Evolutionary conservation across 2,888 invertebrate species (phyloP).

Genomic region (Ophonus ardosiacus): DNA sequence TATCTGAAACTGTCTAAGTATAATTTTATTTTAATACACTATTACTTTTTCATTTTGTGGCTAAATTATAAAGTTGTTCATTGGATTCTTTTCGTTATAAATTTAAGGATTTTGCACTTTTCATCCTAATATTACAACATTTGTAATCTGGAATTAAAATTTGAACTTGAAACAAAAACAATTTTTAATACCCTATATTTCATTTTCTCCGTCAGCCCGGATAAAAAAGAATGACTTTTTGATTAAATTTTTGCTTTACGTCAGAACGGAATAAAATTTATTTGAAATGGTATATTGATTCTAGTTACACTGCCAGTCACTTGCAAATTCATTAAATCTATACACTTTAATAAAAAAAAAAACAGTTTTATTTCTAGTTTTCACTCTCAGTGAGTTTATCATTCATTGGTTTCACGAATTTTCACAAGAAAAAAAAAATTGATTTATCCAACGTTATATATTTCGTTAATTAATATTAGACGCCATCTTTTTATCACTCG

Average conservation of each 20-base stretch:
- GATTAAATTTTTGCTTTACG: constrained; percentile 35
- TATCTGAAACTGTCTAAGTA: too few relatives aligned
- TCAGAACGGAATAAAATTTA: constrained; percentile 38
- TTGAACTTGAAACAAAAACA: constrained; percentile 27
- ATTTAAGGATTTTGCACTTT: neutral
- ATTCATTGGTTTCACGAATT: too few relatives aligned
- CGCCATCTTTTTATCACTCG: too few relatives aligned
- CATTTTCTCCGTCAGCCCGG: constrained; percentile 26
- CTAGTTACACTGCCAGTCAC: constrained; percentile 6
- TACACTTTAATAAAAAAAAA: neutral
- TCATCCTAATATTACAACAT: neutral
- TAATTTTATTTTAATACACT: neutral
- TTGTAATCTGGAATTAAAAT: constrained; percentile 20
- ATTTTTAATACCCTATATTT: constrained; percentile 33
- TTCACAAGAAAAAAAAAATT: too few relatives aligned
- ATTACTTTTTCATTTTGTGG: neutral
- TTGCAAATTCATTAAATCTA: constrained; percentile 25
- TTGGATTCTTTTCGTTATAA: neutral
- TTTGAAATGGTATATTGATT: constrained; percentile 33
- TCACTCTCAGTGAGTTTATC: too few relatives aligned
- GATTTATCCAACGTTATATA: too few relatives aligned
- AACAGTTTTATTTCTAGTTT: too few relatives aligned
- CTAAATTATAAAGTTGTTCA: neutral
- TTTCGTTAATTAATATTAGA: too few relatives aligned
- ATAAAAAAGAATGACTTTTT: constrained; percentile 33